Conservation (phyloP, 2,888 invertebrate species). For the Cheiracanthium punctorium region DNA sequence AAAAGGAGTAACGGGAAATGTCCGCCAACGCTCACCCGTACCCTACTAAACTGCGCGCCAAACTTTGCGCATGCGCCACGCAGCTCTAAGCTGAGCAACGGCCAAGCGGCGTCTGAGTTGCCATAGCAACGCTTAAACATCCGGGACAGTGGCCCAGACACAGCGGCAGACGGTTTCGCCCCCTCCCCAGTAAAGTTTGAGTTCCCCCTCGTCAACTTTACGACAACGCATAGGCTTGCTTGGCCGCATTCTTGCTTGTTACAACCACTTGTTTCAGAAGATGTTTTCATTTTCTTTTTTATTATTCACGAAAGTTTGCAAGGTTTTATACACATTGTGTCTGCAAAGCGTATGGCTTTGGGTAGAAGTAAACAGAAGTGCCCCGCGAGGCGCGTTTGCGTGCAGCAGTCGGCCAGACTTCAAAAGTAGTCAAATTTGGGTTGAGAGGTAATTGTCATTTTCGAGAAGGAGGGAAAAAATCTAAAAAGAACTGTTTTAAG, state of each 20-base stretch:
- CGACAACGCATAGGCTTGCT: constrained; percentile 32
- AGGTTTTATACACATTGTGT: constrained; percentile 34
- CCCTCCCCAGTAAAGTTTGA: constrained; percentile 25
- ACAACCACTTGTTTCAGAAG: constrained; percentile 34
- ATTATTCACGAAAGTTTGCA: background rate
- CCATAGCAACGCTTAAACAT: constrained; percentile 44
- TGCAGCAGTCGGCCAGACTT: no score
- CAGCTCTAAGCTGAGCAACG: constrained; percentile 19
- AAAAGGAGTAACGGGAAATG: constrained; percentile 6
- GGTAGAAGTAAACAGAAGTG: background rate
- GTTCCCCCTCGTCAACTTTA: background rate
- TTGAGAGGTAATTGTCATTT: no score
- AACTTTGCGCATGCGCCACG: background rate
- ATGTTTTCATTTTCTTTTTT: background rate
- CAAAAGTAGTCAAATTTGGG: no score
- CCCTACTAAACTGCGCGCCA: constrained; percentile 26
- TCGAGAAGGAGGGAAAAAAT: no score
- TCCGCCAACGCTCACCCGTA: background rate
- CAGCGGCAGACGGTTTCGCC: constrained; percentile 39
- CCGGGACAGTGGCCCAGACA: constrained; percentile 54
- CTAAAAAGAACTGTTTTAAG: no score
- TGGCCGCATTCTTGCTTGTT: constrained; percentile 25
- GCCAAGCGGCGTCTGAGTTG: constrained; percentile 21
- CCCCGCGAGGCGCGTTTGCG: no score
- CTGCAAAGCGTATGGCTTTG: background rate